Conservation (phyloP, 2,113 vertebrate genomes). For the Haemorhous mexicanus region DNA sequence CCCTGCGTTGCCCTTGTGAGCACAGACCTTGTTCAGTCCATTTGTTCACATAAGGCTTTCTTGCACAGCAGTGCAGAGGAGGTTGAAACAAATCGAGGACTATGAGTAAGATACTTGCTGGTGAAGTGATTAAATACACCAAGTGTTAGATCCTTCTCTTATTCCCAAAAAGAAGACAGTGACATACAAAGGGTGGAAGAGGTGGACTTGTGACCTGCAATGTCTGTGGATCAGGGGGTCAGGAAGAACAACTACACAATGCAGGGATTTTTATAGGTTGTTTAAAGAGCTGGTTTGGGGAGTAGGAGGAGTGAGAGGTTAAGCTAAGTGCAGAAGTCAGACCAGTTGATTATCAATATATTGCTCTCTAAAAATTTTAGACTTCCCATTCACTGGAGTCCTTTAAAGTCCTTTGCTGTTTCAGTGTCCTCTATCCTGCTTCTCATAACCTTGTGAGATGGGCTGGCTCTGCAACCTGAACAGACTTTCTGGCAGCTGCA, state of each 20-base stretch:
- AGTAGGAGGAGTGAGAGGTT: neutral
- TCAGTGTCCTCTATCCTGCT: neutral
- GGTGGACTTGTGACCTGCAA: neutral
- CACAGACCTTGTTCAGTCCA: neutral
- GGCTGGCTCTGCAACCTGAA: conserved; percentile 16
- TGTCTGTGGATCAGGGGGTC: neutral
- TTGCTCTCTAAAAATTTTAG: neutral
- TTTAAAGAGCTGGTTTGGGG: neutral
- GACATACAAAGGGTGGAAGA: neutral
- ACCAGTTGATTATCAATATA: neutral
- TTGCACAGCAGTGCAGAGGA: neutral
- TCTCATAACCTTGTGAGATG: neutral
- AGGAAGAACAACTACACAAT: neutral
- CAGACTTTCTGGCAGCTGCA: neutral
- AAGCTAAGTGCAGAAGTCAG: neutral
- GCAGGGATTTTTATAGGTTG: neutral
- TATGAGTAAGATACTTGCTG: neutral
- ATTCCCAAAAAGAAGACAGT: neutral
- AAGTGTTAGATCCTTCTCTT: neutral
- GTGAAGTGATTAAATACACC: neutral
- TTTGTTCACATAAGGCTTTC: neutral
- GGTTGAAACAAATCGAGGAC: neutral
- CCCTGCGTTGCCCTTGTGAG: neutral
- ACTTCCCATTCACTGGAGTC: neutral
- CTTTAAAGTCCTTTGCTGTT: neutral